These are phyloP conservation scores for Megathymus violae DNA, from an alignment of 1,140 invertebrate species.

Conservation along the genomic window DNA sequence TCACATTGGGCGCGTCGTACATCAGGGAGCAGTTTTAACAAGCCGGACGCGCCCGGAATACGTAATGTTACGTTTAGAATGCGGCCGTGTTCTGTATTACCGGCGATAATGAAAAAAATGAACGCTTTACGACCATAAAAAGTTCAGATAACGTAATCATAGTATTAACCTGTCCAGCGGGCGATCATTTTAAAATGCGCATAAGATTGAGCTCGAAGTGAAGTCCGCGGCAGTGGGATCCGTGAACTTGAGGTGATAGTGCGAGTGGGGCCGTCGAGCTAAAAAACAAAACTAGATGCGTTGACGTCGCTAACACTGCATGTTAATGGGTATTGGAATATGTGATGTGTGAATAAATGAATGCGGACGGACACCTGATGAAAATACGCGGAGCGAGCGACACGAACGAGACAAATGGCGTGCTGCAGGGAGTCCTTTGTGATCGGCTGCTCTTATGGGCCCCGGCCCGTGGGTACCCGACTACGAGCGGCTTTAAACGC, in stretches of 20 bases:
- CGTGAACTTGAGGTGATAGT: conserved; percentile 17
- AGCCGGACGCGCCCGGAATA: conserved; percentile 62
- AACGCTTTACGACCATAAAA: conserved; percentile 47
- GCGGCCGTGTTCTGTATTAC: conserved; percentile 50
- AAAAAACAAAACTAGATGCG: conserved; percentile 26
- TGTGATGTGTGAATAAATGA: conserved; percentile 49
- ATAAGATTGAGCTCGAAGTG: conserved; percentile 11
- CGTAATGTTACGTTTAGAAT: conserved; percentile 54
- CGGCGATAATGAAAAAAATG: conserved; percentile 59
- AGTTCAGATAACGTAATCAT: conserved; percentile 54
- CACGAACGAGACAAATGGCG: conserved; percentile 73
- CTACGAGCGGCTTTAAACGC: conserved; percentile 78
- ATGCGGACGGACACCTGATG: conserved; percentile 66
- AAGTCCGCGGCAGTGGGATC: not conserved
- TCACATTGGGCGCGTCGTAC: conserved; percentile 51
- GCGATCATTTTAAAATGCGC: conserved; percentile 39
- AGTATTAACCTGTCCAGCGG: conserved; percentile 46
- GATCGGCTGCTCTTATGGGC: conserved; percentile 71
- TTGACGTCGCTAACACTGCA: conserved; percentile 31
- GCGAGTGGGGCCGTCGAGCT: conserved; percentile 5
- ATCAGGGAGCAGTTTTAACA: conserved; percentile 65
- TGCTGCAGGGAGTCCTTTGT: conserved; percentile 72
- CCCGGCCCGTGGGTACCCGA: conserved; percentile 45
- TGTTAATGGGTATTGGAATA: conserved; percentile 35
- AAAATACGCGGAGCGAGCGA: conserved; percentile 51